Conservation (phyloP, 2,797 vertebrate genomes). For the Pipistrellus kuhlii region DNA sequence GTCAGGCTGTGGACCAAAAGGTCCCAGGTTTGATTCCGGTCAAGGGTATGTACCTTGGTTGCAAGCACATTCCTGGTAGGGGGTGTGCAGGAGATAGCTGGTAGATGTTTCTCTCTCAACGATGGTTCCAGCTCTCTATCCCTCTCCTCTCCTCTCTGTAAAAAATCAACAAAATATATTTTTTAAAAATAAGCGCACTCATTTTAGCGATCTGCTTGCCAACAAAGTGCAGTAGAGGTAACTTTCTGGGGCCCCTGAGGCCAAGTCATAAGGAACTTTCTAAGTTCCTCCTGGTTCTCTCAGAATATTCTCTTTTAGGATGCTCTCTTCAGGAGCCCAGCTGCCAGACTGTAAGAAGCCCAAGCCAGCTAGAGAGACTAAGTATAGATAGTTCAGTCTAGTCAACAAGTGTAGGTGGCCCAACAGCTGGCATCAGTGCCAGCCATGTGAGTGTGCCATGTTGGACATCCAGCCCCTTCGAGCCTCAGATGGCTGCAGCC, state of each 20-base stretch:
- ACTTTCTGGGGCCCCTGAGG: neutral
- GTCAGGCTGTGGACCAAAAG: too few species aligned
- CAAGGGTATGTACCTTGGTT: too few species aligned
- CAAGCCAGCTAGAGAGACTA: neutral
- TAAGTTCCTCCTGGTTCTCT: neutral
- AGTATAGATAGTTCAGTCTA: neutral
- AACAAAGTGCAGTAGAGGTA: neutral
- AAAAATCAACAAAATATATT: too few species aligned
- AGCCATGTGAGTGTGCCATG: neutral
- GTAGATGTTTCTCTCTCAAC: too few species aligned
- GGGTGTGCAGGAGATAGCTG: too few species aligned
- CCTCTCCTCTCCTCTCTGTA: too few species aligned
- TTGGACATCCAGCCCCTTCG: neutral
- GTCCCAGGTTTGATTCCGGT: too few species aligned
- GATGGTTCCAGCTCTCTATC: too few species aligned
- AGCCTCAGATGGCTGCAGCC: neutral
- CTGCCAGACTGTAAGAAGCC: neutral
- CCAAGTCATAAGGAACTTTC: neutral
- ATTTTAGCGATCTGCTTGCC: neutral
- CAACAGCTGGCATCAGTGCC: neutral
- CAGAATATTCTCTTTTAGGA: neutral
- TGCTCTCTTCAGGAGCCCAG: neutral
- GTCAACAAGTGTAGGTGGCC: neutral
- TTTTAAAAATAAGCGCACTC: neutral
- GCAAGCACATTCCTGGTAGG: too few species aligned